These are phyloP conservation scores for Wiebesia pumilae DNA, from an alignment of 1,140 invertebrate species.

Conservation along the genomic window DNA sequence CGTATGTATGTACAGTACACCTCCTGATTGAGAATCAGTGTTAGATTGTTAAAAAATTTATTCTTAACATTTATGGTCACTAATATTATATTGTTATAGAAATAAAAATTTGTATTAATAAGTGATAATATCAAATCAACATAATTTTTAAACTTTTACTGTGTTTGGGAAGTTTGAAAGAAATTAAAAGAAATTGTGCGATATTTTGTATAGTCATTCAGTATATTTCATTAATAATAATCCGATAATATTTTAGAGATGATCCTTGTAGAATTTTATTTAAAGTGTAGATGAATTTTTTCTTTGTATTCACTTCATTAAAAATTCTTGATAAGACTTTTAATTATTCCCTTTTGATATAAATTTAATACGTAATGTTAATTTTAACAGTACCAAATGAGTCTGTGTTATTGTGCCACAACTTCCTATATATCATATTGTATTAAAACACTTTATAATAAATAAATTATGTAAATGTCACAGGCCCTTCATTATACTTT, in stretches of 20 bases:
- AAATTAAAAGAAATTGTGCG: slow-evolving; percentile 29
- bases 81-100: slow-evolving; percentile 63
- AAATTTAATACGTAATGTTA: slow-evolving; percentile 44
- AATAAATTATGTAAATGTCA: slow-evolving; percentile 54
- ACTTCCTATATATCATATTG: slow-evolving; percentile 56
- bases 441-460: slow-evolving; percentile 61
- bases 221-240: slow-evolving; percentile 21
- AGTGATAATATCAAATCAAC: slow-evolving; percentile 58
- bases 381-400: slow-evolving; percentile 51
- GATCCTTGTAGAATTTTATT: slow-evolving; percentile 45
- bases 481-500: slow-evolving; percentile 48
- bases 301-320: background rate
- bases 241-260: slow-evolving; percentile 19
- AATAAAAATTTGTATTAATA: slow-evolving; percentile 62
- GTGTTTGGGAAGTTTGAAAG: slow-evolving; percentile 34
- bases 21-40: slow-evolving; percentile 68
- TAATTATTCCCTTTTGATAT: slow-evolving; percentile 14
- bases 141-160: slow-evolving; percentile 48
- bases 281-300: slow-evolving; percentile 37
- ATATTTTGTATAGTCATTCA: slow-evolving; percentile 39
- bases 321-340: slow-evolving; percentile 2
- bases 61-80: slow-evolving; percentile 60
- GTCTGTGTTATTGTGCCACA: slow-evolving; percentile 61
- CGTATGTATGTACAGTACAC: slow-evolving; percentile 72
- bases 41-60: slow-evolving; percentile 68